phyloP scores from a whole-genome alignment of 2,113 vertebrate genomes.

The Alces alces region DNA sequence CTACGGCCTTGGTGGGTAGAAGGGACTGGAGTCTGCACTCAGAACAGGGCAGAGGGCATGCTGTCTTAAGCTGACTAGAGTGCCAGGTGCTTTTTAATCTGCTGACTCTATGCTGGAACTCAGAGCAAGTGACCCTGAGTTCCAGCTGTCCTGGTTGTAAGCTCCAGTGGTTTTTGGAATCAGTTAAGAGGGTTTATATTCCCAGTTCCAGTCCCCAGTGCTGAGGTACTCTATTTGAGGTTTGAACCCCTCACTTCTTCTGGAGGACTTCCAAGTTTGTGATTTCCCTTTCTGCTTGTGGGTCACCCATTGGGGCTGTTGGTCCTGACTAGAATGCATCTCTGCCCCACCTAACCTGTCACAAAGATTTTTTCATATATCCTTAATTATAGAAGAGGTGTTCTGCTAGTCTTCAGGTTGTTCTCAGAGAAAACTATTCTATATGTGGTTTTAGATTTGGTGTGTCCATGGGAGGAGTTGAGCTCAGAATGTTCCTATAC shows the following conservation, averaged over 20 bases:
- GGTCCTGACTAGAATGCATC: neutral
- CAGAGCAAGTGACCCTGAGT: neutral
- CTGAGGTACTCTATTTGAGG: neutral
- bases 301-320: neutral
- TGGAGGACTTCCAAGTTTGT: neutral
- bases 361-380: neutral
- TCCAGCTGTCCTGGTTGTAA: neutral
- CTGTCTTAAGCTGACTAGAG: neutral
- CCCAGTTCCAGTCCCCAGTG: neutral
- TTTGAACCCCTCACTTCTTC: neutral
- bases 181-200: neutral
- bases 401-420: neutral
- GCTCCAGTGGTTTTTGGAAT: neutral
- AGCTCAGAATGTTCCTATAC: neutral
- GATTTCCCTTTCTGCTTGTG: neutral
- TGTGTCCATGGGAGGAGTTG: neutral
- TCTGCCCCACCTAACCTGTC: neutral
- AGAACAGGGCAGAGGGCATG: neutral
- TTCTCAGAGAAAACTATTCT: neutral
- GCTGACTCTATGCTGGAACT: neutral
- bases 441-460: neutral
- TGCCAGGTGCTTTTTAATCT: neutral
- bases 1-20: neutral
- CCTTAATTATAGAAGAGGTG: neutral
- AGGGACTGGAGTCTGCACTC: neutral